Evolutionary conservation across 2,113 vertebrate genomes (phyloP).

Genomic region (Gracilinanus agilis): DNA sequence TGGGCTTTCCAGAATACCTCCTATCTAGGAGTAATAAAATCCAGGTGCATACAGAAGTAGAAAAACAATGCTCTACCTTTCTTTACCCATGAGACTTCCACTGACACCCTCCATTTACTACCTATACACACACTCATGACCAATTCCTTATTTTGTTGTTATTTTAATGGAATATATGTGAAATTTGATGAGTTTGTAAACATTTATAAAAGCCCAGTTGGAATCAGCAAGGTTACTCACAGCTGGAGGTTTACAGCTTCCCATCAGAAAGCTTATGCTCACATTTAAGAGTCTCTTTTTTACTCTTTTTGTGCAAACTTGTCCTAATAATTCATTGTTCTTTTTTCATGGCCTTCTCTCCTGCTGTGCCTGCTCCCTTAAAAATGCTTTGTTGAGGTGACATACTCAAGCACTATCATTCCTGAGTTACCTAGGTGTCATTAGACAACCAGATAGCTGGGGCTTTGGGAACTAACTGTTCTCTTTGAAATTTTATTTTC

Average conservation of each 20-base stretch:
- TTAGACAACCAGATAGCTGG: background rate
- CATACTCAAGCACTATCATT: background rate
- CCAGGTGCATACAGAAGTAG: background rate
- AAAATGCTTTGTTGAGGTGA: background rate
- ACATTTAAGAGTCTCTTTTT: conserved; percentile 41
- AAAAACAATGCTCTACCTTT: background rate
- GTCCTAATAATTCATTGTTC: background rate
- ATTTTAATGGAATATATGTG: background rate
- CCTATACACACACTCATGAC: background rate
- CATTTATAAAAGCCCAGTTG: conserved; percentile 5
- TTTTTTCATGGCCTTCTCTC: background rate
- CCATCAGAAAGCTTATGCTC: conserved; percentile 47
- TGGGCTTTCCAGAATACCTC: conserved; percentile 1
- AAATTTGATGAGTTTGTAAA: background rate
- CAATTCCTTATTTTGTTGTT: conserved; percentile 11
- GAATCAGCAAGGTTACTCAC: background rate
- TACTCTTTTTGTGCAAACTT: background rate
- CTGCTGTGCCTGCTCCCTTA: background rate
- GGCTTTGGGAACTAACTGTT: background rate
- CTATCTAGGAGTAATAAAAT: conserved; percentile 1
- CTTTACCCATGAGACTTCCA: background rate
- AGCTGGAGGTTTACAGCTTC: background rate
- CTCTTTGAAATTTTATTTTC: background rate
- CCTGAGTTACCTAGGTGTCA: background rate
- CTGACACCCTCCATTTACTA: too few species aligned